Percentiles rank a stretch among this genome's conserved stretches.
These are phyloP conservation scores for Epizoanthus ramosus DNA, from an alignment of 92 coral and sea anemone species.

Conservation along the genomic window DNA sequence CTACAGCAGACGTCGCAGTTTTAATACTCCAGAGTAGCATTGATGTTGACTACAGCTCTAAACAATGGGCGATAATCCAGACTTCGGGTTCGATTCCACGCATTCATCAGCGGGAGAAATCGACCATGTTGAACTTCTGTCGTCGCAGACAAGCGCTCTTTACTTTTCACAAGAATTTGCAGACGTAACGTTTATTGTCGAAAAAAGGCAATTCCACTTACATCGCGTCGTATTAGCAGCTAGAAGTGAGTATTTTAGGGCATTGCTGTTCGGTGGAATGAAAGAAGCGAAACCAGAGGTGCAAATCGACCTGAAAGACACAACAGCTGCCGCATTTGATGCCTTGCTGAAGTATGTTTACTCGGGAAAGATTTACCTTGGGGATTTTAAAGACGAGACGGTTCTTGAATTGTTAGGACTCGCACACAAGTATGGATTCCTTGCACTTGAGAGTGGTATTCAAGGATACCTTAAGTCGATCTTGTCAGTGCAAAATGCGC, in stretches of 20 bases:
- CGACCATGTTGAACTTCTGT: constrained; percentile 94
- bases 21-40: not conserved
- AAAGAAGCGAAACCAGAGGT: constrained; percentile 92
- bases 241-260: constrained; percentile 96
- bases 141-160: constrained; percentile 89
- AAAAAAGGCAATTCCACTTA: constrained; percentile 78
- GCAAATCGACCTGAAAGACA: constrained; percentile 83
- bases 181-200: constrained; percentile 92
- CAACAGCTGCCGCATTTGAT: constrained; percentile 83
- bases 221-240: constrained; percentile 93
- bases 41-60: not conserved
- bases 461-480: constrained; percentile 90
- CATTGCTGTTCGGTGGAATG: constrained; percentile 96
- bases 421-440: constrained; percentile 97
- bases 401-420: constrained; percentile 84
- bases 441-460: constrained; percentile 95
- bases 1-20: not conserved
- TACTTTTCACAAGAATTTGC: constrained; percentile 86
- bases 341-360: constrained; percentile 86
- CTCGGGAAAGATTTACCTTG: constrained; percentile 85
- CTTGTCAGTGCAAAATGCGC: constrained; percentile 76
- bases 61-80: constrained; percentile 81
- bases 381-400: constrained; percentile 81
- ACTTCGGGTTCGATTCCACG: constrained; percentile 56
- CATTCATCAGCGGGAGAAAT: constrained; percentile 79